Conservation (phyloP, 1,140 invertebrate genomes). For the Drosophila kurseongensis region DNA sequence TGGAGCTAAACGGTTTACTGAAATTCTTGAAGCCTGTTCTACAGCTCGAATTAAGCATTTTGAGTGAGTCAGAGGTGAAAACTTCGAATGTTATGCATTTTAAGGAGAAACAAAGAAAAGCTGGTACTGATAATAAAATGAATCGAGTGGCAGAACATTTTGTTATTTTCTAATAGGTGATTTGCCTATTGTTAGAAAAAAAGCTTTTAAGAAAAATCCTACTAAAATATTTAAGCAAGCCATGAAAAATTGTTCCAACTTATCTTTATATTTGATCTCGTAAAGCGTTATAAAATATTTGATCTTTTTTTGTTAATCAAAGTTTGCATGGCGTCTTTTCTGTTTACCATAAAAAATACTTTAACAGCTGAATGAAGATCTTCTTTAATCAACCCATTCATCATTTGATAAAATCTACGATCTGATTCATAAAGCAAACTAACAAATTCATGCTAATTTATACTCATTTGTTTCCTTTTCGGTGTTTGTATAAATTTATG, state of each 20-base stretch:
- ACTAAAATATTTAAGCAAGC: no score
- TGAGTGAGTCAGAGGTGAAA: slow-evolving; percentile 45
- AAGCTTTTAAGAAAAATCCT: no score
- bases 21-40: slow-evolving; percentile 39
- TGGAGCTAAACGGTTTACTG: slow-evolving; percentile 32
- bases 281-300: not conserved
- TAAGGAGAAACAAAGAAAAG: not conserved
- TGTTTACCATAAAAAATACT: not conserved
- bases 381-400: not conserved
- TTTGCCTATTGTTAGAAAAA: no score
- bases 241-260: no score
- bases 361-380: slow-evolving; percentile 4
- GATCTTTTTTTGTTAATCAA: not conserved
- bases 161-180: not conserved
- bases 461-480: not conserved
- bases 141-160: not conserved
- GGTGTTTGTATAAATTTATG: not conserved
- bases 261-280: no score
- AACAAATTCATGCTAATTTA: slow-evolving; percentile 4
- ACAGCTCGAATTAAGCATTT: slow-evolving; percentile 8
- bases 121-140: not conserved
- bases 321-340: not conserved
- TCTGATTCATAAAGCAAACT: not conserved
- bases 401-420: slow-evolving; percentile 4
- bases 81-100: slow-evolving; percentile 1